Evolutionary conservation across 2,113 vertebrate species (phyloP).

Genomic region (Puntigrus tetrazona): DNA sequence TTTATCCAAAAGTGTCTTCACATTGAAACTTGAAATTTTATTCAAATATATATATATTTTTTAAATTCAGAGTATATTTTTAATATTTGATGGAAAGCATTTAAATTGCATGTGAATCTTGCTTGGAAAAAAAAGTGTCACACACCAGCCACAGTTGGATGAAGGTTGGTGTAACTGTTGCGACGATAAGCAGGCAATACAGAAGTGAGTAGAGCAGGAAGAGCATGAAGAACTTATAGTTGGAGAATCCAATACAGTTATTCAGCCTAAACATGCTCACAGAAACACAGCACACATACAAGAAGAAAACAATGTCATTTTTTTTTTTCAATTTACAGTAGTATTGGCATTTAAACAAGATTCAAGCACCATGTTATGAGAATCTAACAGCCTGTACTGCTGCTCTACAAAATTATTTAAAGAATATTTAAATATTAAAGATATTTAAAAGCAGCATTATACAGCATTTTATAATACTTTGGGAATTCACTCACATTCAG

Average conservation of each 20-base stretch:
- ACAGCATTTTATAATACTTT: no score
- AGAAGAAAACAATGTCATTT: neutral
- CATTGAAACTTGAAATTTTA: neutral
- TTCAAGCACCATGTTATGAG: neutral
- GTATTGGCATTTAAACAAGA: neutral
- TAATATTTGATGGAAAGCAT: neutral
- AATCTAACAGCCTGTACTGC: no score
- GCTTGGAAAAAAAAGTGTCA: constrained; percentile 25
- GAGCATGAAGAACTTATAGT: constrained; percentile 89
- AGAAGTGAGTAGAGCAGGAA: constrained; percentile 85
- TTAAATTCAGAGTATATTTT: neutral
- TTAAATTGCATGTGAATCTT: neutral
- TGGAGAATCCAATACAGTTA: constrained; percentile 89
- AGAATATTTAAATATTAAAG: no score
- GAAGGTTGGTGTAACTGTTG: constrained; percentile 85
- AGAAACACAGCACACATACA: constrained; percentile 1
- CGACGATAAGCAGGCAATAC: constrained; percentile 82
- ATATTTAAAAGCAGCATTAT: neutral
- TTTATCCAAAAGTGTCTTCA: neutral
- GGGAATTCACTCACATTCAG: no score
- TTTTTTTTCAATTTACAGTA: no score
- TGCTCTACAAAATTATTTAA: no score
- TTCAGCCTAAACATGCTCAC: constrained; percentile 80
- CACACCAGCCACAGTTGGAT: constrained; percentile 87
- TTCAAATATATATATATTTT: no score